Percentiles rank a stretch among this genome's conserved stretches.
These are phyloP conservation scores for Diplosoma virens DNA, from an alignment of 23 tunicate genomes.

Conservation along the genomic window DNA sequence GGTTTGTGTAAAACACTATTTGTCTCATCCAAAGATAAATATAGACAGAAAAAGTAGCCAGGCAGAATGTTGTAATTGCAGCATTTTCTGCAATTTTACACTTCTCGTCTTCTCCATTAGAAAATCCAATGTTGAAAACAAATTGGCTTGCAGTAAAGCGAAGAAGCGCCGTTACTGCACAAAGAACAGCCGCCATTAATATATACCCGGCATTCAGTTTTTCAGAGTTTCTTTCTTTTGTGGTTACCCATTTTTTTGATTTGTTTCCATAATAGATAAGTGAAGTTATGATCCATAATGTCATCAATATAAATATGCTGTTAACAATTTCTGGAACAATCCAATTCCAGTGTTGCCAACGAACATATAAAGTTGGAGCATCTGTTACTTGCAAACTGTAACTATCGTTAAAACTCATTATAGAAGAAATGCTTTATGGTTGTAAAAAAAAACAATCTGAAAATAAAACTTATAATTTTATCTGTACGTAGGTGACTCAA, in stretches of 20 bases:
- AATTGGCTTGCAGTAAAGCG: slow-evolving; percentile 11
- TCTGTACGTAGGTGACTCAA: too few species aligned
- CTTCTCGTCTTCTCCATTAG: too few species aligned
- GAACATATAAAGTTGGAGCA: too few species aligned
- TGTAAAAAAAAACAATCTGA: too few species aligned
- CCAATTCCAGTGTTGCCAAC: slow-evolving; percentile 22
- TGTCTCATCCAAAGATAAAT: slow-evolving; percentile 41
- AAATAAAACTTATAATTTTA: too few species aligned
- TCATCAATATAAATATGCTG: not conserved
- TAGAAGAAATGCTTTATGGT: too few species aligned
- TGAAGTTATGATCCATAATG: slow-evolving; percentile 4
- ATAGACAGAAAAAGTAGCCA: slow-evolving; percentile 13
- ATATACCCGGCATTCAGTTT: slow-evolving; percentile 40
- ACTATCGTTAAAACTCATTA: too few species aligned
- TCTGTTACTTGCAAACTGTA: too few species aligned
- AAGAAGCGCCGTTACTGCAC: slow-evolving; percentile 6
- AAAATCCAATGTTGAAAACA: slow-evolving; percentile 7
- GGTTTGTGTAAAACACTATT: slow-evolving; percentile 21
- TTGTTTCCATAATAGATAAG: slow-evolving; percentile 4
- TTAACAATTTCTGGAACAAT: slow-evolving; percentile 16
- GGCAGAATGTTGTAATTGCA: not conserved
- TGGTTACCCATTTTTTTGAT: slow-evolving; percentile 13
- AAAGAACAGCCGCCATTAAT: slow-evolving; percentile 15
- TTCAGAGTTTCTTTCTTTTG: not conserved
- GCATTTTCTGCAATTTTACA: slow-evolving; percentile 2